phyloP scores from a whole-genome alignment of 30 jellyfish, hydroid and myxozoan species.

The Phacellophora camtschatica region DNA sequence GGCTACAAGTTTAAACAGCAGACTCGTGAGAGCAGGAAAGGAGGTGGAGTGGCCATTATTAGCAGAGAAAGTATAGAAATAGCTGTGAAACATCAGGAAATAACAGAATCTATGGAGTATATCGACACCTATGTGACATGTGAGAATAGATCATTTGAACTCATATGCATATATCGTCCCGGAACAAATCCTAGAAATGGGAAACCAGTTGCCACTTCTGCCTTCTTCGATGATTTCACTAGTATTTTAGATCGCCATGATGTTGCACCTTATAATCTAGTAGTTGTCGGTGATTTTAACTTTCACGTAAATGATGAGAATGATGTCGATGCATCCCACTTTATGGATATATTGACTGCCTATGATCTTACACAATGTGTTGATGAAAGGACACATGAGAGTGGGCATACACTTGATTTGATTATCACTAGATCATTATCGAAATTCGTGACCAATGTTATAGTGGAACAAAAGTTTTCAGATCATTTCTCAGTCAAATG shows the following conservation, averaged over 20 bases:
- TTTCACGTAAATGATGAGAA: background rate
- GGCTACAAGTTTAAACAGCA: background rate
- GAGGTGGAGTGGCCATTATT: slow-evolving; percentile 10
- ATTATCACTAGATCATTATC: slow-evolving; percentile 48
- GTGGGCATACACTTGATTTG: slow-evolving; percentile 31
- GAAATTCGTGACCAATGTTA: slow-evolving; percentile 44
- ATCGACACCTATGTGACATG: slow-evolving; percentile 4
- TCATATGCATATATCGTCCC: background rate
- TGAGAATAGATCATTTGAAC: slow-evolving; percentile 13
- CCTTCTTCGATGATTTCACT: background rate
- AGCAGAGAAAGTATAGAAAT: slow-evolving; percentile 13
- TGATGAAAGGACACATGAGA: slow-evolving; percentile 28
- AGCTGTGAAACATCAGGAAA: slow-evolving; percentile 19
- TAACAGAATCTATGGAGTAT: slow-evolving; percentile 6
- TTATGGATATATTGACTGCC: background rate
- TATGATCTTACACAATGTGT: slow-evolving; percentile 33
- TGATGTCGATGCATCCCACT: background rate
- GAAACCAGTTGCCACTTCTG: background rate
- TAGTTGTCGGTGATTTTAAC: slow-evolving; percentile 15
- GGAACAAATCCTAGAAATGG: background rate
- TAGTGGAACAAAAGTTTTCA: slow-evolving; percentile 27
- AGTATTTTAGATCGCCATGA: background rate
- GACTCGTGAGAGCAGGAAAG: slow-evolving; percentile 13
- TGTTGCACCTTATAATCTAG: slow-evolving; percentile 4
- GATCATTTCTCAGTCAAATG: slow-evolving; percentile 40